Conservation (phyloP, 2,888 invertebrate species). For the Zeuzera pyrina region DNA sequence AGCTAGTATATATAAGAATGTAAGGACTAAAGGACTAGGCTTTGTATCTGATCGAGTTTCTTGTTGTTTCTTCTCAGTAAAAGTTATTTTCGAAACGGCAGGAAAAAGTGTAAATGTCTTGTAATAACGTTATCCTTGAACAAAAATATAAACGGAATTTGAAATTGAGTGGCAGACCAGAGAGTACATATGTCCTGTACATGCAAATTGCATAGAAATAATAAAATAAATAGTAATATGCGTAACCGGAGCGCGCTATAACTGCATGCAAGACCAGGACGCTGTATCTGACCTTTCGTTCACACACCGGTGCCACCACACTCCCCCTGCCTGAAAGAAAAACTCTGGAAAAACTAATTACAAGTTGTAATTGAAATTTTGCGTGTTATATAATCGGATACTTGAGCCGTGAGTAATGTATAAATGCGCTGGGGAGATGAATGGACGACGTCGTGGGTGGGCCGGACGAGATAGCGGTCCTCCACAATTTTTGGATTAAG, state of each 20-base stretch:
- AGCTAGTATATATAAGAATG: too few species aligned
- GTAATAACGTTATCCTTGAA: too few species aligned
- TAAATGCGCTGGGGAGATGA: slow-evolving; percentile 68
- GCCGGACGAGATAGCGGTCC: slow-evolving; percentile 42
- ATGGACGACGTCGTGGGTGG: slow-evolving; percentile 46
- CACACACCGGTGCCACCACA: slow-evolving; percentile 42
- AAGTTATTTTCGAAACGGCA: too few species aligned
- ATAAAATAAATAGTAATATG: slow-evolving; percentile 69
- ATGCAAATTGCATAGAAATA: slow-evolving; percentile 72
- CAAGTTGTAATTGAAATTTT: slow-evolving; percentile 76
- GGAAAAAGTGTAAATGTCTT: too few species aligned
- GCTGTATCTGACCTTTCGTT: slow-evolving; percentile 27
- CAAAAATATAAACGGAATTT: too few species aligned
- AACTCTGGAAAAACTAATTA: slow-evolving; percentile 75
- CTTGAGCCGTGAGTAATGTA: slow-evolving; percentile 73
- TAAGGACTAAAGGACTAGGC: too few species aligned
- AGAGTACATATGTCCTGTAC: too few species aligned
- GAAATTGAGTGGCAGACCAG: too few species aligned
- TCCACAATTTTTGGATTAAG: slow-evolving; percentile 51
- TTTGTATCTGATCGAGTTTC: too few species aligned
- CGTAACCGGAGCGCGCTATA: slow-evolving; percentile 60
- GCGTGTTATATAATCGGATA: slow-evolving; percentile 75
- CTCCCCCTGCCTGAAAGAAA: slow-evolving; percentile 69
- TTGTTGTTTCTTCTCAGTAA: too few species aligned
- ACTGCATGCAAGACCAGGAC: slow-evolving; percentile 35